Evolutionary conservation across 2,888 invertebrate species (phyloP), one percentile per base, ranked within the genome.

Genomic region (Amphipoea oculea): DNA sequence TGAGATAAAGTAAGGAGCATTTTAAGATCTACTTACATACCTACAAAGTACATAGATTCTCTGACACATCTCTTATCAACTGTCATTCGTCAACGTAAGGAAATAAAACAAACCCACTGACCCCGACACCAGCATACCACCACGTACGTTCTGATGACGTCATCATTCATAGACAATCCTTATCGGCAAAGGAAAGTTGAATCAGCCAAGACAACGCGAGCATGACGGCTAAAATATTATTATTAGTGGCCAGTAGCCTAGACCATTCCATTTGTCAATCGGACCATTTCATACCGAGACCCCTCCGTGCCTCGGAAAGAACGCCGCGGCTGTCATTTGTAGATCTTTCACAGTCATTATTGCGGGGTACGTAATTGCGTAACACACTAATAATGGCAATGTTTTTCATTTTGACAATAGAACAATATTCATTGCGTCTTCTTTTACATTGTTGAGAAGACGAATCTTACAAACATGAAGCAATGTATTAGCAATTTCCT

Each of bases 111-210:
- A 36, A 51, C 17, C 14, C n/a, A n/a, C n/a, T n/a, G n/a, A n/a
- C n/a, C n/a, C n/a, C 45, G 11, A 77, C 29, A 77, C 66, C 29
- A 62, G 45, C 76, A 70, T 80, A 69, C 70, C 69, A 57, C 23
- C 74, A 67, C 74, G 84, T 73, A 65, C 48, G 48, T 68, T 69
- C 62, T 66, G 17, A 67, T 86, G 78, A 85, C 82, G 88, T 74
- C 80, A 79, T 67, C 4, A 76, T 72, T 78, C 63, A 79, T 80
- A 82, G 79, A 87, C 89, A 84, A 85, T 71, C 68, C 73, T 62
- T 82, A 79, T 81, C 79, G 60, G 70, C 63, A 79, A 87, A 78
- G 82, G 85, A 73, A 72, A 78, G 67, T 76, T 81, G 78, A 82
- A 62, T 83, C 75, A 82, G 79, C 74, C 70, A 42, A 45, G 23